These are phyloP conservation scores for Clunio marinus DNA, from an alignment of 2,888 invertebrate species.

Conservation along the genomic window DNA sequence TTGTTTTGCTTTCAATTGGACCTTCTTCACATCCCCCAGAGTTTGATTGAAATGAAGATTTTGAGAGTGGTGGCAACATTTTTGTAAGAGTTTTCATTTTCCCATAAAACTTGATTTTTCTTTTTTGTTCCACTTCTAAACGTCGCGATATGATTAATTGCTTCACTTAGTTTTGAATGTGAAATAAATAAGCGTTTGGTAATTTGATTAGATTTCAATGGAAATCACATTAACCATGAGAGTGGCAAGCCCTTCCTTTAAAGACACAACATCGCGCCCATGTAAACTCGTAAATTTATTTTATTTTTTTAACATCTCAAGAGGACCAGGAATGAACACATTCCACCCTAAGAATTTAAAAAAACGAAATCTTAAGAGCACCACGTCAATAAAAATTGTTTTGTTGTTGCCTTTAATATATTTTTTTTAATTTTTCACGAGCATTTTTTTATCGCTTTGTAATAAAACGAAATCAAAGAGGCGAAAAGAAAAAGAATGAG, in stretches of 20 bases:
- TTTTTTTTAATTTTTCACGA: constrained; percentile 33
- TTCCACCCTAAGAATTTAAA: constrained; percentile 20
- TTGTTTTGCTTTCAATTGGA: neutral
- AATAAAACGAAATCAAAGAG: constrained; percentile 14
- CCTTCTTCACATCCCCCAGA: neutral
- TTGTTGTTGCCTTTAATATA: neutral
- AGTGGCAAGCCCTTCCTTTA: neutral
- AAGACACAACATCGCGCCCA: constrained; percentile 4
- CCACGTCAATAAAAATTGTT: constrained; percentile 6
- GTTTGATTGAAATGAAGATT: neutral
- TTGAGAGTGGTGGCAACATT: neutral
- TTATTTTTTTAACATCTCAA: neutral
- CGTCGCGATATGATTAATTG: neutral
- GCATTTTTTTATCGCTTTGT: constrained; percentile 33
- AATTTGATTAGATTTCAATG: constrained; percentile 6
- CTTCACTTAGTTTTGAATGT: neutral
- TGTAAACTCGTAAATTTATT: constrained; percentile 18
- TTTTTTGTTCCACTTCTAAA: neutral
- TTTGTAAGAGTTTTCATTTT: neutral
- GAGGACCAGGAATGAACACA: neutral
- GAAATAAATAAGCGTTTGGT: neutral
- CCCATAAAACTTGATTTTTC: neutral
- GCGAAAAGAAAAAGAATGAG: neutral
- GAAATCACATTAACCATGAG: neutral
- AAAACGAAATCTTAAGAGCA: constrained; percentile 21